A percentile compares a stretch with the other conserved stretches of the same genome.
Conservation (phyloP, 1,140 invertebrate species). For the Dinoponera quadriceps region DNA sequence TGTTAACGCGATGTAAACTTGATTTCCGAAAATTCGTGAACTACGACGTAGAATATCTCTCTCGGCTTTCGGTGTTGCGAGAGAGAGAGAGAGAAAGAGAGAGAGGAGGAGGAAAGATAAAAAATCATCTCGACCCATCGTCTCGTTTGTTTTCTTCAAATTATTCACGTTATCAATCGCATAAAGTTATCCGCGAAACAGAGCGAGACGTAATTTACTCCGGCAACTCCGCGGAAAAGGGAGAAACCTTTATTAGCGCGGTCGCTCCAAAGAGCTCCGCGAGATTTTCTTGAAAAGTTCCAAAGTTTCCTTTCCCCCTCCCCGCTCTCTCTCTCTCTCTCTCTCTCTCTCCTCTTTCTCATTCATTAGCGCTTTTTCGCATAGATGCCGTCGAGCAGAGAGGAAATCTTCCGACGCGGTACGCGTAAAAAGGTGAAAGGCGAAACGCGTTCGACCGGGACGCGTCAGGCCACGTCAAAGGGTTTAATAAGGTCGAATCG, state of each 20-base stretch:
- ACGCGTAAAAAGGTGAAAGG: constrained; percentile 35
- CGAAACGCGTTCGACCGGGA: constrained; percentile 25
- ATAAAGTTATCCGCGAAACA: not conserved
- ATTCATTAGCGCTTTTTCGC: not conserved
- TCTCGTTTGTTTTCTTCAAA: too few species aligned
- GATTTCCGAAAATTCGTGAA: too few species aligned
- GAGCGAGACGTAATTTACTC: constrained; percentile 43
- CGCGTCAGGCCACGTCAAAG: constrained; percentile 14
- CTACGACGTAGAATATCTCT: too few species aligned
- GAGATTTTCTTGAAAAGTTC: constrained; percentile 39
- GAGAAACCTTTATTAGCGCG: constrained; percentile 43
- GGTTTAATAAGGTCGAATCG: constrained; percentile 60
- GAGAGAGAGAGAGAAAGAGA: too few species aligned
- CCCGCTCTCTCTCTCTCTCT: not conserved
- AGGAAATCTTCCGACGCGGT: constrained; percentile 38
- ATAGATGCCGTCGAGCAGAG: not conserved
- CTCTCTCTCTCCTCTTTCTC: not conserved
- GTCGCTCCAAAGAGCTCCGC: not conserved
- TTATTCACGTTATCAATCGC: constrained; percentile 23
- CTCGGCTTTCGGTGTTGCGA: too few species aligned
- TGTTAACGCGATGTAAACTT: too few species aligned
- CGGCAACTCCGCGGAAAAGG: not conserved
- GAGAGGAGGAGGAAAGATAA: not conserved
- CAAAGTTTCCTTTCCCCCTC: constrained; percentile 25
- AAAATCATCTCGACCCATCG: not conserved